Evolutionary conservation across 2,113 vertebrate species (phyloP).

Genomic region (Hiodon alosoides): DNA sequence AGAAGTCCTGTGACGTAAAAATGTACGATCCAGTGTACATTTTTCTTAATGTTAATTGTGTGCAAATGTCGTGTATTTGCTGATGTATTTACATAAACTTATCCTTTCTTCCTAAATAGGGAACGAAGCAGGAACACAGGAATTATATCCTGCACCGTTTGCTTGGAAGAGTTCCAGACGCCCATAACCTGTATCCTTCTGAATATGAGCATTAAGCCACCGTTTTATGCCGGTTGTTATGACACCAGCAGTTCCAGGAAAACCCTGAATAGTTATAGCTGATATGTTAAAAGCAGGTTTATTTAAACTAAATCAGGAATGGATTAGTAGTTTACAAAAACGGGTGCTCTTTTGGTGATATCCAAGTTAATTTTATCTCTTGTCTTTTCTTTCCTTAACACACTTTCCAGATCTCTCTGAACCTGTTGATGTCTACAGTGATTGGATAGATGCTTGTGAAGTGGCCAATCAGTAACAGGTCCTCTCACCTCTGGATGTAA

Average conservation of each 20-base stretch:
- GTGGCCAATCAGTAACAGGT: slow-evolving; percentile 81
- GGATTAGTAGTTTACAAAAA: no score
- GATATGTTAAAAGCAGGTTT: background rate
- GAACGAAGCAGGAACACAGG: slow-evolving; percentile 85
- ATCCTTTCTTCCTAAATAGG: slow-evolving; percentile 55
- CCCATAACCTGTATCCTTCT: slow-evolving; percentile 92
- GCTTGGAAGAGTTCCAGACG: slow-evolving; percentile 90
- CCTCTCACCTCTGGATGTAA: slow-evolving; percentile 14
- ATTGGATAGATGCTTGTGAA: slow-evolving; percentile 94
- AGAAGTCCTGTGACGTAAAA: slow-evolving; percentile 90
- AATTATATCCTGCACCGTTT: slow-evolving; percentile 87
- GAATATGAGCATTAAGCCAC: background rate
- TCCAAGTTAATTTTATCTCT: background rate
- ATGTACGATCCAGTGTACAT: slow-evolving; percentile 59
- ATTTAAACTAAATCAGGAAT: background rate
- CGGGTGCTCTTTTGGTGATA: background rate
- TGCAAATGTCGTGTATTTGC: no score
- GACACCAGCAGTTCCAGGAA: no score
- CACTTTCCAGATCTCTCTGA: slow-evolving; percentile 79
- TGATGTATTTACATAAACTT: background rate
- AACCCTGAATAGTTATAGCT: no score
- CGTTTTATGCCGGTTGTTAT: background rate
- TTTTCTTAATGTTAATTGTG: background rate
- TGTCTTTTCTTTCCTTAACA: slow-evolving; percentile 47
- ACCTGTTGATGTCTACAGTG: slow-evolving; percentile 83